Base-by-base conservation (phyloP, 2,797 vertebrate species). In the Amphiprion clarkii region DNA sequence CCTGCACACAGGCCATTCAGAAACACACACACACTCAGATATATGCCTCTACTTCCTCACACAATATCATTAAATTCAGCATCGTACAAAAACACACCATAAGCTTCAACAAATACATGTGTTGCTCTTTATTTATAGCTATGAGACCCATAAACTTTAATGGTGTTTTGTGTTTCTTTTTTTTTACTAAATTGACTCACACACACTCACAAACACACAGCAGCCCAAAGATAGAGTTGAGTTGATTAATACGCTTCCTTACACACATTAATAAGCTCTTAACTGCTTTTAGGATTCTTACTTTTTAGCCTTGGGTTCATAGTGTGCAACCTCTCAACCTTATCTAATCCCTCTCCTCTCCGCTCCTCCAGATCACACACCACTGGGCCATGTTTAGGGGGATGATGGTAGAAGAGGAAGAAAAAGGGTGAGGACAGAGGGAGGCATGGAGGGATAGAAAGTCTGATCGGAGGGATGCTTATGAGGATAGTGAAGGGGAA, bases 211-310 rank as follows among this genome's bases (percentile, higher is more conserved):
- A 74, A 64, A 76, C 54, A 62, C 81, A 84, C 66, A 76, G 64
- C 10, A 62, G 70, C 56, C 78, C 85, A 73, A 87, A 90, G 84
- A 92, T 93, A 87, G 88, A 94, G 91, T 90, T 93, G 93, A 94
- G 93, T 94, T 94, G 94, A 96, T 96, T 95, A 95, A 94, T 94
- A 94, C 89, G 90, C 92, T 95, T 95, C 94, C 93, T 94, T 95
- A 94, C 92, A 95, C 94, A 93, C 93, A 95, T 95, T 95, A 96
- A 95, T 94, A 95, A 94, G 92, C 93, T 93, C 94, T 95, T 95
- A 95, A 95, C 93, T 94, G 91, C 94, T 95, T 95, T 95, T 95
- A 94, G 92, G 94, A 94, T 93, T 94, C 87, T 90, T 93, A 95
- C 94, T 95, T 95, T 95, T 95, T 95, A 93, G 93, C 93, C 90